Conservation (phyloP, 2,113 vertebrate genomes). For the Condylura cristata region DNA sequence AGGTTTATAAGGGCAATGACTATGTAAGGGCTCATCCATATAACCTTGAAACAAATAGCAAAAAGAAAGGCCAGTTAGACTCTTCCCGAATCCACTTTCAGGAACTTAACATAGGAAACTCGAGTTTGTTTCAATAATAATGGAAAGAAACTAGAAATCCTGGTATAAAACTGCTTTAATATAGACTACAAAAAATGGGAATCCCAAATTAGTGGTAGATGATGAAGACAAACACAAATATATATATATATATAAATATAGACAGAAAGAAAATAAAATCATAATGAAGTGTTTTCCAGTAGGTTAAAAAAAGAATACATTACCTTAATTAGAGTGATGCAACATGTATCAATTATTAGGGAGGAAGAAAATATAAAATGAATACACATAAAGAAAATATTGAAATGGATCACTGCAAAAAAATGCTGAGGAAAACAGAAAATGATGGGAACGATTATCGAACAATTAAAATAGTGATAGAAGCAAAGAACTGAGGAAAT, state of each 20-base stretch:
- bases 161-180: neutral
- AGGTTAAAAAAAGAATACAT: neutral
- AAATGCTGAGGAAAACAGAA: neutral
- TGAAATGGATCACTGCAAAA: neutral
- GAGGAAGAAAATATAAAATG: neutral
- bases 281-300: neutral
- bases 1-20: too few species aligned
- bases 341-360: neutral
- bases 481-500: neutral
- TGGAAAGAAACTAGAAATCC: neutral
- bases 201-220: neutral
- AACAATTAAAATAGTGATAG: neutral
- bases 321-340: neutral
- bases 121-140: neutral
- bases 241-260: neutral
- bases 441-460: neutral
- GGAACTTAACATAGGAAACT: neutral
- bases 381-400: neutral
- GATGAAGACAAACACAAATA: neutral
- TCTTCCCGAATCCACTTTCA: fast-evolving
- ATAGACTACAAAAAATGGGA: neutral
- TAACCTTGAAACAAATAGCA: neutral
- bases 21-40: neutral
- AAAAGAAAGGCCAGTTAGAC: neutral
- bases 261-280: neutral